Percentiles rank a stretch among this genome's conserved stretches.
Conservation (phyloP, 2,113 vertebrate genomes). For the Gallinago jamesoni region DNA sequence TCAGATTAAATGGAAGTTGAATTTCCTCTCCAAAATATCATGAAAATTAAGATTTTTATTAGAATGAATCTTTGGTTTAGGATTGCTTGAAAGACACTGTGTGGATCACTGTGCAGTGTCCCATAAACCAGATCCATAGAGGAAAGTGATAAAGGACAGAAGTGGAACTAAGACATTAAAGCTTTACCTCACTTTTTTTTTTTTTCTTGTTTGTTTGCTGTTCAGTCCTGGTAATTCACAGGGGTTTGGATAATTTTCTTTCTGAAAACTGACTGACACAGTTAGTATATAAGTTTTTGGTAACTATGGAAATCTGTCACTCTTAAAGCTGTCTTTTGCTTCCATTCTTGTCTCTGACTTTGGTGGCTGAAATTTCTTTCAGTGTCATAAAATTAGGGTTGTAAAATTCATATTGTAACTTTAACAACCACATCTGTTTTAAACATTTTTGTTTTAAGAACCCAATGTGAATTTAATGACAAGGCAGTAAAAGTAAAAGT, state of each 20-base stretch:
- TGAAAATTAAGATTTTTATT: neutral
- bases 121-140: neutral
- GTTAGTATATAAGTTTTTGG: neutral
- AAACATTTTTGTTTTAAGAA: conserved; percentile 85
- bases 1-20: neutral
- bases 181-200: neutral
- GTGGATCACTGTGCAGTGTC: neutral
- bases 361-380: conserved; percentile 75
- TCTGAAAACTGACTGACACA: neutral
- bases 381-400: conserved; percentile 79
- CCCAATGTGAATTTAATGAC: conserved; percentile 83
- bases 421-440: conserved; percentile 87
- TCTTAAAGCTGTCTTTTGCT: conserved; percentile 19
- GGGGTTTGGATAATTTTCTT: neutral
- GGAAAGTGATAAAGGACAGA: neutral
- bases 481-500: conserved; percentile 80
- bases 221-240: neutral
- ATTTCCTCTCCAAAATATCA: neutral
- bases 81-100: neutral
- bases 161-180: neutral
- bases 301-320: conserved; percentile 32
- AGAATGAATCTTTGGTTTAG: neutral
- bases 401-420: conserved; percentile 85
- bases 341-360: conserved; percentile 70
- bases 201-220: neutral